phyloP scores from a whole-genome alignment of 2,113 vertebrate genomes.

The Onychostoma macrolepis region DNA sequence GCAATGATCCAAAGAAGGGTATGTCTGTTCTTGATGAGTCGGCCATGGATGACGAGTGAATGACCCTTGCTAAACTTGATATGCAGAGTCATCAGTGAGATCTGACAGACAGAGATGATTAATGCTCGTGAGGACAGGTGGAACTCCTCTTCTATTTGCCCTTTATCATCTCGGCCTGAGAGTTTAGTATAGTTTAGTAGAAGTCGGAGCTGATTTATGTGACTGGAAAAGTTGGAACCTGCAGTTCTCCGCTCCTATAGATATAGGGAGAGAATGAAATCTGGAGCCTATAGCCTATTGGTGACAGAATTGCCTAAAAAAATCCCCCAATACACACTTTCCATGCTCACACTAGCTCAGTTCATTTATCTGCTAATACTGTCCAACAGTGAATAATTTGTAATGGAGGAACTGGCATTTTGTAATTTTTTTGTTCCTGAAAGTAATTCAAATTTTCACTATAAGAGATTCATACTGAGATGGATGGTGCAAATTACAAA shows the following conservation, averaged over 20 bases:
- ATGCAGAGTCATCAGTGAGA: slow-evolving; percentile 52
- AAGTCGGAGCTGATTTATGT: slow-evolving; percentile 56
- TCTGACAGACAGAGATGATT: slow-evolving; percentile 58
- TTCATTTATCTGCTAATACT: neutral
- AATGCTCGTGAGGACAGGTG: slow-evolving; percentile 35
- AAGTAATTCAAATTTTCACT: no score
- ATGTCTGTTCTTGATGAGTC: slow-evolving; percentile 35
- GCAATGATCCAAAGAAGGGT: slow-evolving; percentile 10
- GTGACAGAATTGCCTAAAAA: neutral
- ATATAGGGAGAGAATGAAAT: slow-evolving; percentile 11
- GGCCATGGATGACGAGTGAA: slow-evolving; percentile 45
- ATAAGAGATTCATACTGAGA: no score
- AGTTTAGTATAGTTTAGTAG: slow-evolving; percentile 14
- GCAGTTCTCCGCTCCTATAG: slow-evolving; percentile 36
- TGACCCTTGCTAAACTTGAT: slow-evolving; percentile 43
- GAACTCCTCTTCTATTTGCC: slow-evolving; percentile 30
- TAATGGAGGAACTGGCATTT: no score
- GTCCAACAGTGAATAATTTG: neutral
- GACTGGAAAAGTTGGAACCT: slow-evolving; percentile 31
- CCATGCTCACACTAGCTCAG: neutral
- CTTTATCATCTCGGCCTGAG: slow-evolving; percentile 34
- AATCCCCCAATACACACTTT: neutral
- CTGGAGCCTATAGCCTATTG: neutral
- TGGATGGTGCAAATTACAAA: no score
- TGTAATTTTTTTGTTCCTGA: no score